Conservation (phyloP, 2,888 invertebrate genomes). For the Agrypnus murinus region DNA sequence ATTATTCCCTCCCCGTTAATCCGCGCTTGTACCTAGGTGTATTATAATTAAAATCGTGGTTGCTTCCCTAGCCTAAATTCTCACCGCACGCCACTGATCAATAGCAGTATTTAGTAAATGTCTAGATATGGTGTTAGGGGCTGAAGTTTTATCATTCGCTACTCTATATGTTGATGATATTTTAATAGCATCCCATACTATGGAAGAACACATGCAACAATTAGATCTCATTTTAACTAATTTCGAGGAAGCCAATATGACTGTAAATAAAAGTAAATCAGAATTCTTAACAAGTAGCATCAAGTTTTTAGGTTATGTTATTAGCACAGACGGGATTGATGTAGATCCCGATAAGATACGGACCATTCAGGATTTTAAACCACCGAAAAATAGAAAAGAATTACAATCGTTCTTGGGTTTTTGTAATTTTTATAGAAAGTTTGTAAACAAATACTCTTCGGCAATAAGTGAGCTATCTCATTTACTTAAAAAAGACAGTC, state of each 20-base stretch:
- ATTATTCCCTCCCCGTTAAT: too few species aligned
- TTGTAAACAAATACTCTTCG: conserved; percentile 23
- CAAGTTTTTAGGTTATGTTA: conserved; percentile 56
- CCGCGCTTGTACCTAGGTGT: too few species aligned
- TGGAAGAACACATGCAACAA: conserved; percentile 49
- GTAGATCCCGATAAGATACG: conserved; percentile 54
- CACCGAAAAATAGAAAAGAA: conserved; percentile 46
- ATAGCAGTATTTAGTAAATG: conserved; percentile 47
- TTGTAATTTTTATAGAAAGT: conserved; percentile 52
- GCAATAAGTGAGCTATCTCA: neutral
- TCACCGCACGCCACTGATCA: too few species aligned
- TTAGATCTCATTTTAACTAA: conserved; percentile 44
- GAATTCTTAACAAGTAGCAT: conserved; percentile 53
- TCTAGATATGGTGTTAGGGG: conserved; percentile 46
- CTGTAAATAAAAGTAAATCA: conserved; percentile 54
- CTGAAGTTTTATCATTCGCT: conserved; percentile 43
- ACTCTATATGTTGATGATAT: conserved; percentile 51
- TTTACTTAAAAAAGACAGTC: conserved; percentile 7
- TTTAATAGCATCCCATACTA: conserved; percentile 46
- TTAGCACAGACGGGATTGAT: conserved; percentile 49
- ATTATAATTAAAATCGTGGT: too few species aligned
- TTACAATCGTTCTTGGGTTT: conserved; percentile 53
- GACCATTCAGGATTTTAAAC: conserved; percentile 54
- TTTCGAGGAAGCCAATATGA: conserved; percentile 48
- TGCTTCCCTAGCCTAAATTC: too few species aligned